Conservation (phyloP, 2,113 vertebrate species). For the Hassar affinis region DNA sequence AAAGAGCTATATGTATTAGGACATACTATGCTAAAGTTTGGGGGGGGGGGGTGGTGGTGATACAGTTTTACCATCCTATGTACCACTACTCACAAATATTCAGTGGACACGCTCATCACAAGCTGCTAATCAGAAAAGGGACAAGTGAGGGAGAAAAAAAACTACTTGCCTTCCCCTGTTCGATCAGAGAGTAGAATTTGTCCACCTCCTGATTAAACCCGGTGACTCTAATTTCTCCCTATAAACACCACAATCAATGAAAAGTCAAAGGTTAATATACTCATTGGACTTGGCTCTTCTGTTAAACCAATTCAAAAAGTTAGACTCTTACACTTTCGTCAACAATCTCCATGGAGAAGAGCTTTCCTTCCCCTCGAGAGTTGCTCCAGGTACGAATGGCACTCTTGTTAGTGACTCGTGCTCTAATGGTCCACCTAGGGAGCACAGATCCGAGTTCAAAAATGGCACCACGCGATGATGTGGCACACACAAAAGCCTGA, state of each 20-base stretch:
- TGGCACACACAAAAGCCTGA: background rate
- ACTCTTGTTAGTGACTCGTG: conserved; percentile 91
- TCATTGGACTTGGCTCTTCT: background rate
- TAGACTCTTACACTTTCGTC: conserved; percentile 88
- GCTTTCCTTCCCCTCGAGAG: conserved; percentile 92
- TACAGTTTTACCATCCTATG: background rate
- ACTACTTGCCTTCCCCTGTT: conserved; percentile 87
- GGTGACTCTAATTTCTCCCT: conserved; percentile 96
- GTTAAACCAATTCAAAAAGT: background rate
- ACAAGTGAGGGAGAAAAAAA: background rate
- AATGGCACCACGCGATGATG: background rate
- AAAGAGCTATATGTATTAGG: background rate
- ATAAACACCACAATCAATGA: conserved; percentile 41
- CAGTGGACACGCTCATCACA: conserved; percentile 19
- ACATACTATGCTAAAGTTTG: background rate
- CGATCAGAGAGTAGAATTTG: conserved; percentile 88
- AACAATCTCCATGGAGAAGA: conserved; percentile 93
- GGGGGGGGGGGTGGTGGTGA: too few species aligned
- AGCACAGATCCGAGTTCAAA: background rate
- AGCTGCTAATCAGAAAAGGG: background rate
- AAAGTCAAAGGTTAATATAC: background rate
- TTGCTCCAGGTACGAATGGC: conserved; percentile 95
- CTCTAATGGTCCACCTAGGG: conserved; percentile 92
- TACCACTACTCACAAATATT: background rate
- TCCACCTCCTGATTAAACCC: conserved; percentile 95